These are phyloP conservation scores for Bubo scandiacus DNA, from an alignment of 2,113 vertebrate genomes.

Conservation along the genomic window DNA sequence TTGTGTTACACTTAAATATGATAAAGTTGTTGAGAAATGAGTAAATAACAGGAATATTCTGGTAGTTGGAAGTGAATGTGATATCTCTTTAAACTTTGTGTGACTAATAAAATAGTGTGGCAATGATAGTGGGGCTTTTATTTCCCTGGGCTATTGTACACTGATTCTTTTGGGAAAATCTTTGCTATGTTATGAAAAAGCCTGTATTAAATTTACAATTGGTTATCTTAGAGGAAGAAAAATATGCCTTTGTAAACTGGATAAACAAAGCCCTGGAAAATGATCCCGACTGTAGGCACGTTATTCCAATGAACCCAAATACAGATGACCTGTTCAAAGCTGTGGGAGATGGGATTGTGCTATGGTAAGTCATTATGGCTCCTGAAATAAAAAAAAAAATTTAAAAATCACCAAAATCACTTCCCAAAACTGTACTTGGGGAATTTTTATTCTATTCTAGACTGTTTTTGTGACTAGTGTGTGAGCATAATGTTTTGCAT, in stretches of 20 bases:
- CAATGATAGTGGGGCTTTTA: not conserved
- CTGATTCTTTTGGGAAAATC: not conserved
- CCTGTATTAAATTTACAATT: not conserved
- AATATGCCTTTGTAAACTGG: slow-evolving; percentile 93
- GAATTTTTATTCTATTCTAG: not conserved
- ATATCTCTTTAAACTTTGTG: not conserved
- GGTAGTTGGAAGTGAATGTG: not conserved
- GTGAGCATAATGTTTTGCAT: not conserved
- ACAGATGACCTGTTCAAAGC: slow-evolving; percentile 87
- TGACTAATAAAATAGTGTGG: not conserved
- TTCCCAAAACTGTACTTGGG: not conserved
- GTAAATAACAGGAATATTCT: not conserved
- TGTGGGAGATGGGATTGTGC: slow-evolving; percentile 86
- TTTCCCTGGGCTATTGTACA: not conserved
- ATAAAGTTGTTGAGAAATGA: not conserved
- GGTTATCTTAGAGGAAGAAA: slow-evolving; percentile 86
- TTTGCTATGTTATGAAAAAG: not conserved
- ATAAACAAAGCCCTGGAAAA: slow-evolving; percentile 90
- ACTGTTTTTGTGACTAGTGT: not conserved
- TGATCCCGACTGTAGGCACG: slow-evolving; percentile 83
- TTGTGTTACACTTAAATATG: not conserved
- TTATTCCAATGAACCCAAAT: slow-evolving; percentile 89
- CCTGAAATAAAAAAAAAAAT: not conserved
- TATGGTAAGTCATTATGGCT: slow-evolving; percentile 81
- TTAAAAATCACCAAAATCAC: not conserved